Evolutionary conservation across 2,113 vertebrate species (phyloP), one percentile per base, ranked within the genome.

Genomic region (Porphyrio hochstetteri): DNA sequence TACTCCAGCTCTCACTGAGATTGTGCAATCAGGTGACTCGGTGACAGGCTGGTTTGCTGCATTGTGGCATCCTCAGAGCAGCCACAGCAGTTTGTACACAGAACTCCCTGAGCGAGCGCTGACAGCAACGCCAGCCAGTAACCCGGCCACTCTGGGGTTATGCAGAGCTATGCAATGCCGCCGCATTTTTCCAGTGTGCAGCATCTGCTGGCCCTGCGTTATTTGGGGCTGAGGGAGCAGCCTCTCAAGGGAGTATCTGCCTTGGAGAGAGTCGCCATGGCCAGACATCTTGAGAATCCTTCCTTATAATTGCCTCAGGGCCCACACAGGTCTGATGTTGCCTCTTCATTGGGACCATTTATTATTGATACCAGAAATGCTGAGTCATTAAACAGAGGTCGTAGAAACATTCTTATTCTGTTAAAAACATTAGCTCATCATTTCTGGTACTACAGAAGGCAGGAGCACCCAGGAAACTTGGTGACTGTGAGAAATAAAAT

Each of bases 41-140:
- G 70, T 92, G 95, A 95, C 92, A 91, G 93, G 40, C 96, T 80
- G 77, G 10, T 92, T 91, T 96, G 91, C 95, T 95, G 96, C 95
- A 95, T 72, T 92, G 96, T 96, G 92, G 95, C 95, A 96, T 84
- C 88, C 80, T 79, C 27, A 1, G 68, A 95, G 85, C 79, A 68
- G 92, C 90, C 65, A 61, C 64, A 16, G 88, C 1, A 8, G 38
- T 71, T 74, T 82, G 86, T 48, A 21, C 59, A 67, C 42, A 50
- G 68, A 69, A n/a, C 53, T 76, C 24, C 36, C 46, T 1, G 7
- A 40, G 55, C 1, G 19, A 85, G 50, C 0, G 10, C 75, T 44
- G 23, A 19, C 0, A 21, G 68, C 59, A 16, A 27, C 3, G 2
- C 42, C 70, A 9, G 61, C 21, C 56, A 11, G 70, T 19, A 55